Base-by-base conservation (phyloP, 23 tunicate species). In the Trididemnum nubilum region DNA sequence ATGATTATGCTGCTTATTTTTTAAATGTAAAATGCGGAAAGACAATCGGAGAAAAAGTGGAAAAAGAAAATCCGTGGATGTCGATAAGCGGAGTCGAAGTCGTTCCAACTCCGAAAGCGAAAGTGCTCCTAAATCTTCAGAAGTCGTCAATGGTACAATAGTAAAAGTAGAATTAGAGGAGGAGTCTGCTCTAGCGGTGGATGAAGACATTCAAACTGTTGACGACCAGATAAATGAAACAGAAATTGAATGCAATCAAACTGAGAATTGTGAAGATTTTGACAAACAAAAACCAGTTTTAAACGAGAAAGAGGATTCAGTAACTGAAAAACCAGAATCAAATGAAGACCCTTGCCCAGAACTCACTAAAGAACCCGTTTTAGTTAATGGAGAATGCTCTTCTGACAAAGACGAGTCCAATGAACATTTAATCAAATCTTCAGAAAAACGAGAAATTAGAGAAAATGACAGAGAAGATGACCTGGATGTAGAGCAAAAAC, bases 51-150 rank as follows among this genome's bases (percentile, higher is more conserved):
- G 58, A 38, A 73, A 73, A 73, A 31, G 23, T 33, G 28, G 29
- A 21, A 73, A 73, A 39, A 23, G 78, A 39, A 73, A 73, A 73
- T 73, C 78, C 26, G 22, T 73, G 2, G 78, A 73, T 2, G 58
- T 58, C 28, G 78, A 73, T 19, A 38, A 73, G 28, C 26, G 58
- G 58, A 73, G 26, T 7, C 29, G 78, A 15, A 73, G 39, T 5
- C 74, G 39, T 5, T 69, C 74, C 22, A 30, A 33, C 38, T 69
- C 74, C 39, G 37, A 5, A 5, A 69, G 5, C 32, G 74, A 34
- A 3, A 69, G 9, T 32, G 36, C n/a, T n/a, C 29, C 67, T n/a
- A 22, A 61, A 26, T 12, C 18, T 3, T 3, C 25, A 3, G 67
- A 61, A 24, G 29, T 12, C 18, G 67, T 12, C 5, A 26, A 61